phyloP scores from a whole-genome alignment of 2,888 invertebrate species.

The Caenorhabditis macrosperma region DNA sequence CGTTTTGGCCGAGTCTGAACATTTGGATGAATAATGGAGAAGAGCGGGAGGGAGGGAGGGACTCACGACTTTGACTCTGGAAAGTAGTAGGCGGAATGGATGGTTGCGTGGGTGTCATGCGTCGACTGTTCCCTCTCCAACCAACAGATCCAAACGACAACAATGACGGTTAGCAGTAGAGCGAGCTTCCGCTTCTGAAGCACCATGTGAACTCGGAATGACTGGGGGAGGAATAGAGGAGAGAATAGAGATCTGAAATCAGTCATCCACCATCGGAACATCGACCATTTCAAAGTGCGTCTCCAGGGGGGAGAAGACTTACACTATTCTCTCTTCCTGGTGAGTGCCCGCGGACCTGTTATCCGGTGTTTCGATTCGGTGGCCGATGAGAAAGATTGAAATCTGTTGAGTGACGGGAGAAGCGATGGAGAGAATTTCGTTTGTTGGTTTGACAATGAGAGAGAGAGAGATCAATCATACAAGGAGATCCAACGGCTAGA shows the following conservation, averaged over 20 bases:
- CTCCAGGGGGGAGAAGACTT: no score
- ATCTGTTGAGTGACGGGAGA: no score
- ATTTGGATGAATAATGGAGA: no score
- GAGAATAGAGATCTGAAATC: background rate
- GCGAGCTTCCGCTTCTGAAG: background rate
- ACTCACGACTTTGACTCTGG: constrained; percentile 8
- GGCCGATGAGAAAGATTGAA: no score
- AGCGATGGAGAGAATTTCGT: no score
- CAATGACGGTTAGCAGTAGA: background rate
- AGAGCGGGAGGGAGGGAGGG: no score
- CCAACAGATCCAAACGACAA: background rate
- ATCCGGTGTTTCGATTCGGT: no score
- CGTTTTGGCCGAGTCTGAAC: constrained; percentile 3
- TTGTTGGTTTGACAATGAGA: no score
- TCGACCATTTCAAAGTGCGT: background rate
- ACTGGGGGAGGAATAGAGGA: background rate
- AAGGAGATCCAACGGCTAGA: no score
- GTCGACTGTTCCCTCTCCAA: background rate
- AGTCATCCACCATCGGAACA: background rate
- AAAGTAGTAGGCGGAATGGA: constrained; percentile 10
- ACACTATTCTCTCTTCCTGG: no score
- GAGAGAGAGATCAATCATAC: no score
- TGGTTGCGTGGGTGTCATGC: background rate
- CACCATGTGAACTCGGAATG: background rate
- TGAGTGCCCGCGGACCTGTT: no score